A percentile compares a stretch with the other conserved stretches of the same genome.
These are phyloP conservation scores for Limonius californicus DNA, from an alignment of 1,140 invertebrate genomes.

Conservation along the genomic window DNA sequence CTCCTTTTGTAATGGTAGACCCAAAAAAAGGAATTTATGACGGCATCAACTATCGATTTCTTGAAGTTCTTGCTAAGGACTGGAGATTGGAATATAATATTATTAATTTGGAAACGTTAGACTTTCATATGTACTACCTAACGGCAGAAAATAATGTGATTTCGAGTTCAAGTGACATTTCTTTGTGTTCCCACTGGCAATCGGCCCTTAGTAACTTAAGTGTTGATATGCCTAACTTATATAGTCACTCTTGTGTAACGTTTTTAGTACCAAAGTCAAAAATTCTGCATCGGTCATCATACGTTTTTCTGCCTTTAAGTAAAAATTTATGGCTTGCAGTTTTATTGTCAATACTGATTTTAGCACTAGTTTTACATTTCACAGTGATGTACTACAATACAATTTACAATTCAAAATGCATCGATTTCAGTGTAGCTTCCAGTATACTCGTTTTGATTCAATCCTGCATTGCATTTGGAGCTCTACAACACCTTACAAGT, in stretches of 20 bases:
- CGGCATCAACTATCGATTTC: no score
- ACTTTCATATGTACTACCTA: neutral
- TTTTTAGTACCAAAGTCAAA: conserved; percentile 19
- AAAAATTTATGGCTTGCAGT: neutral
- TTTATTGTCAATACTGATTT: neutral
- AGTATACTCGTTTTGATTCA: neutral
- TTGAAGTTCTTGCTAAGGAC: no score
- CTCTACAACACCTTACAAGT: neutral
- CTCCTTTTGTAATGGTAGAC: no score
- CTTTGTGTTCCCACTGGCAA: neutral
- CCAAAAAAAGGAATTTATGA: no score
- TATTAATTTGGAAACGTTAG: neutral
- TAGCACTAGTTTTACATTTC: neutral
- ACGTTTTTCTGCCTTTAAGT: neutral
- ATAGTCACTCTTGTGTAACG: conserved; percentile 11
- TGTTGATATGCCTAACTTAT: neutral
- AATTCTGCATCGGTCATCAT: neutral
- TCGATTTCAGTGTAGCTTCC: neutral
- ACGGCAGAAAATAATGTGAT: neutral
- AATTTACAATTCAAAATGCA: neutral
- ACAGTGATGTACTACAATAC: neutral
- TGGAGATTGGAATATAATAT: no score
- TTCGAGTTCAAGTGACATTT: neutral
- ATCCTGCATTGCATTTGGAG: neutral
- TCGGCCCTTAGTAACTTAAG: neutral